A percentile compares a stretch with the other conserved stretches of the same genome.
Evolutionary conservation across 2,888 invertebrate species (phyloP).

Genomic region (Colletes collaris): DNA sequence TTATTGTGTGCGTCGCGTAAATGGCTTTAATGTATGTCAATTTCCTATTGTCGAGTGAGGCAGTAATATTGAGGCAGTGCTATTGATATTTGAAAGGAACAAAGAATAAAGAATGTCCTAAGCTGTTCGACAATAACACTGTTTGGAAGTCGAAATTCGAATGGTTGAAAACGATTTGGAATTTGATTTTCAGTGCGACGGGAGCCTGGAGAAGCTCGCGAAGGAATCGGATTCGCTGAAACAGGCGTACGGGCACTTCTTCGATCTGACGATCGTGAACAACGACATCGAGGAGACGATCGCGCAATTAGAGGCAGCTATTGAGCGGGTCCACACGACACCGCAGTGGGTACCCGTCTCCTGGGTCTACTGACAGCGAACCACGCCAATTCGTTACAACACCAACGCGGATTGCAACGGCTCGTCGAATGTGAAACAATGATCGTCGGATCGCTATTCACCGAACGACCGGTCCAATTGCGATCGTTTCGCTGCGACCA

Average conservation of each 20-base stretch:
- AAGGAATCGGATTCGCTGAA: conserved; percentile 98
- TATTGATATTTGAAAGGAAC: no score
- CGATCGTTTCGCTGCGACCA: conserved; percentile 29
- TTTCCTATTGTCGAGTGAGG: no score
- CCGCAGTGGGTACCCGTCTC: conserved; percentile 99
- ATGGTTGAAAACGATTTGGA: no score
- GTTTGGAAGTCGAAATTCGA: no score
- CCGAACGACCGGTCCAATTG: conserved; percentile 55
- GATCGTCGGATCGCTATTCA: conserved; percentile 64
- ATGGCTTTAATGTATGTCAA: no score
- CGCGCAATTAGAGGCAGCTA: conserved; percentile 94
- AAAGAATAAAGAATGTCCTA: no score
- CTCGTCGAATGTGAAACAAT: conserved; percentile 79
- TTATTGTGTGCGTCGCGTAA: no score
- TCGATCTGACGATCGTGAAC: conserved; percentile 99
- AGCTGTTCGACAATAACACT: no score
- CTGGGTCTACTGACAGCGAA: conserved; percentile 96
- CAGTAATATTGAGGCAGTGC: no score
- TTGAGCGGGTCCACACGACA: conserved; percentile 94
- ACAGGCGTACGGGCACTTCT: conserved; percentile 99
- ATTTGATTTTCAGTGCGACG: conserved; percentile 92
- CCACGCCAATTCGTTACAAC: conserved; percentile 78
- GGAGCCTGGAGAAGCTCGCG: conserved; percentile 97
- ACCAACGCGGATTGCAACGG: conserved; percentile 79
- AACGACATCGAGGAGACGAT: conserved; percentile 99